These are phyloP conservation scores for Platycheirus albimanus DNA, from an alignment of 2,888 invertebrate species.

Conservation along the genomic window DNA sequence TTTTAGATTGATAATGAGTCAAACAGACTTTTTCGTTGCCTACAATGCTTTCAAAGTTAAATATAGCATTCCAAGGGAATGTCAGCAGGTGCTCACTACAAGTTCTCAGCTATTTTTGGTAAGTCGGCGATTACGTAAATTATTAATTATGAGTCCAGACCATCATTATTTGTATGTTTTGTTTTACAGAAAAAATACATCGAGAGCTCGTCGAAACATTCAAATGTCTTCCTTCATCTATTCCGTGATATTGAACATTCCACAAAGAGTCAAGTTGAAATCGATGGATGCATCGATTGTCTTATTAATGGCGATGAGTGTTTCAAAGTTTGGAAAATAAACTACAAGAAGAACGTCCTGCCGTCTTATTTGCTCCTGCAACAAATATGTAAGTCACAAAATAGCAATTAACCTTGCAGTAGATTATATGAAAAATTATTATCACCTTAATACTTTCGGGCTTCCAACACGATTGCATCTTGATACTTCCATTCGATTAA, in stretches of 20 bases:
- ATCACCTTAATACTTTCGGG: too few species aligned
- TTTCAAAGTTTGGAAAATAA: conserved; percentile 81
- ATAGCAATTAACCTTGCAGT: not conserved
- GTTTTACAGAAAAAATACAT: conserved; percentile 79
- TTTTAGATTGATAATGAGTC: conserved; percentile 75
- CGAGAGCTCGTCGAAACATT: conserved; percentile 77
- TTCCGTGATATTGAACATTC: conserved; percentile 77
- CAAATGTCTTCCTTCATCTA: conserved; percentile 79
- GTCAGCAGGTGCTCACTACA: conserved; percentile 77
- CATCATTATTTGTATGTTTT: not conserved
- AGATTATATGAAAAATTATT: too few species aligned
- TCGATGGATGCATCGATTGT: conserved; percentile 79
- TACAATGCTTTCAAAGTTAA: conserved; percentile 77
- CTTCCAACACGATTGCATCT: too few species aligned
- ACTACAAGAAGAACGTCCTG: conserved; percentile 80
- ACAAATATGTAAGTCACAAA: conserved; percentile 77
- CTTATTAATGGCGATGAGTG: conserved; percentile 79
- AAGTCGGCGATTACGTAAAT: too few species aligned
- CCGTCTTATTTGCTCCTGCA: conserved; percentile 77
- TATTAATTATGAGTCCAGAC: too few species aligned
- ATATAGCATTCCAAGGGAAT: conserved; percentile 78
- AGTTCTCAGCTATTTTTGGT: conserved; percentile 79
- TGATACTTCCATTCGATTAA: too few species aligned
- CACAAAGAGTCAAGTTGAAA: conserved; percentile 76
- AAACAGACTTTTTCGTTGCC: conserved; percentile 78